Base-by-base conservation (phyloP, 2,797 vertebrate species). In the Sebastes trivittatus region DNA sequence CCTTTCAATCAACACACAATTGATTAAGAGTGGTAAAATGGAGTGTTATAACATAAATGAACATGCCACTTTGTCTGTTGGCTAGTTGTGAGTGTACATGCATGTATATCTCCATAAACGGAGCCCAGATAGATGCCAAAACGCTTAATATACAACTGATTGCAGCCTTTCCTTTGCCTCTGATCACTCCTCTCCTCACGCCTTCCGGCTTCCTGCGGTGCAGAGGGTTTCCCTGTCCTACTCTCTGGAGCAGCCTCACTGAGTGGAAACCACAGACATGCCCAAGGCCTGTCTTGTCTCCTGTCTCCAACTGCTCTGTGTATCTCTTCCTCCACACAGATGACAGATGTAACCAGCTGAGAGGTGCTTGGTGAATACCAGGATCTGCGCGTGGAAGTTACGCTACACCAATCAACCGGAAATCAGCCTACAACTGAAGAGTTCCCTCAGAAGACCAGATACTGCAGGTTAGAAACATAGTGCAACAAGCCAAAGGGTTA, bases 231-330 rank as follows among this genome's bases (percentile, higher is more conserved):
- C 75, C 65, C 46, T 32, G 49, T 61, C 42, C 77, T 67, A 58
- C 32, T 80, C 71, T 78, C 54, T 55, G 25, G n/a, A 75, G 72
- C 58, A 22, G 36, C 29, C 60, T 77, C 11, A 4, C 65, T 30
- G 65, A 78, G 67, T 38, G 4, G 60, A 89, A 86, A 65, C 54
- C 38, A n/a, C 30, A 80, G 73, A 81, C 34, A 49, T 69, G 83
- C 80, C 67, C 23, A 2, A 73, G 75, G 82, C 73, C 58, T 68
- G 38, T 59, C 38, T 75, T 2, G 7, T 64, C 62, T 76, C 64
- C 42, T 25, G 60, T 71, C 77, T 83, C 66, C 18, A 20, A 55
- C 67, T 58, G 27, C 36, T 79, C 49, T 60, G 61, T 69, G 60
- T 67, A 10, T 55, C 60, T 73, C 36, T 64, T 74, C 25, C 76